Conservation (phyloP, 37 sponge, comb jelly and placozoan species). For the Bolinopsis microptera region DNA sequence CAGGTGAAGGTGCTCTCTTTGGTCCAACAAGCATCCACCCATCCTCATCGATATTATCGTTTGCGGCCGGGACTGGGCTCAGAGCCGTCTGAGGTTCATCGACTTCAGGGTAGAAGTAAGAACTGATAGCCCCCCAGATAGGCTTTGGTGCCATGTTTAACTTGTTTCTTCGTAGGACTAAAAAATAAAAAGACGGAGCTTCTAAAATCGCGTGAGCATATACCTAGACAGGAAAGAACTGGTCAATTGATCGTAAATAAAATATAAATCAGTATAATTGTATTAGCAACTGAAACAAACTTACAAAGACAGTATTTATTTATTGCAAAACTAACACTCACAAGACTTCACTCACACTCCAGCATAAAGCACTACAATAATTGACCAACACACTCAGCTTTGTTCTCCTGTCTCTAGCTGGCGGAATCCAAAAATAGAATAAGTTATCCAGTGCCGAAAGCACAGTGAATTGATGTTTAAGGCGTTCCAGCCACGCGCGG, state of each 20-base stretch:
- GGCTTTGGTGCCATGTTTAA: slow-evolving; percentile 58
- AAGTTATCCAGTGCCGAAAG: slow-evolving; percentile 4
- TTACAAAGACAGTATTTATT: too few species aligned
- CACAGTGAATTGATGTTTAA: too few species aligned
- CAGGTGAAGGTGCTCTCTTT: slow-evolving; percentile 21
- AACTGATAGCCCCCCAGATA: slow-evolving; percentile 34
- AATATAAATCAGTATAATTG: too few species aligned
- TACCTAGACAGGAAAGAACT: not conserved
- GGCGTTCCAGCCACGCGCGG: too few species aligned
- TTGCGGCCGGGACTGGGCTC: not conserved
- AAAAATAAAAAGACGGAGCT: not conserved
- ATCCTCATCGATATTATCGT: slow-evolving; percentile 6
- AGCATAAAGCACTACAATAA: not conserved
- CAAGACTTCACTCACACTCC: not conserved
- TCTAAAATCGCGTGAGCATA: not conserved
- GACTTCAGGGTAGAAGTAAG: slow-evolving; percentile 38
- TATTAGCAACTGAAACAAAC: too few species aligned
- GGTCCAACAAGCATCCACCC: slow-evolving; percentile 54
- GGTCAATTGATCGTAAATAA: not conserved
- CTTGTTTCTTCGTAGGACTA: not conserved
- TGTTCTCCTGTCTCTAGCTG: not conserved
- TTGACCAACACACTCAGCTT: not conserved
- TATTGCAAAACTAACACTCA: too few species aligned
- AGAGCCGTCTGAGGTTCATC: not conserved
- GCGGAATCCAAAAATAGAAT: slow-evolving; percentile 40